phyloP scores from a whole-genome alignment of 2,888 invertebrate species.

The Polydrusus pterygomalis region DNA sequence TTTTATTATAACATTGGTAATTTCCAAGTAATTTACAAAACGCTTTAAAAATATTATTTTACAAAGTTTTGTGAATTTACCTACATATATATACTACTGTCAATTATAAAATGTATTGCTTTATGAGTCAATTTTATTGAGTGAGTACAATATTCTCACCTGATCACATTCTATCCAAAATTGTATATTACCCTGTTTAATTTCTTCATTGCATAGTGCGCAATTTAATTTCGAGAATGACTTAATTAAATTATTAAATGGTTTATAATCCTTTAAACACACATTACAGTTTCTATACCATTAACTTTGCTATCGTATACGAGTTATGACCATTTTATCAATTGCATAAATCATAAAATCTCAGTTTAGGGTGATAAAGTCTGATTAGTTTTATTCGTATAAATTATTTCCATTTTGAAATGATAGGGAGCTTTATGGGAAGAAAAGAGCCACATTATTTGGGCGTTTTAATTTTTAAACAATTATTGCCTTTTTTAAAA shows the following conservation, averaged over 20 bases:
- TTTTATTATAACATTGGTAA: too few species aligned
- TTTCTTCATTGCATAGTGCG: background rate
- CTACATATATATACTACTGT: too few species aligned
- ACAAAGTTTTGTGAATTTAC: too few species aligned
- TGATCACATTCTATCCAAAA: background rate
- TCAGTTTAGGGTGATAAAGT: conserved; percentile 21
- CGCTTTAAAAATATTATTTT: too few species aligned
- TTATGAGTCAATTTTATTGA: too few species aligned
- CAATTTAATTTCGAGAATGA: conserved; percentile 45
- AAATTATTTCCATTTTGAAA: background rate
- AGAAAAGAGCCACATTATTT: background rate
- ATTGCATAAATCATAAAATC: conserved; percentile 33
- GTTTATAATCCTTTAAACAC: conserved; percentile 59
- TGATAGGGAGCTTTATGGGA: background rate
- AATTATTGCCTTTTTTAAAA: too few species aligned
- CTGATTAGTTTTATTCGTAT: background rate
- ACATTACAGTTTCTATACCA: conserved; percentile 58
- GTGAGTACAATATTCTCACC: too few species aligned
- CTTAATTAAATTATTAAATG: conserved; percentile 61
- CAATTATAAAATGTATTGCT: too few species aligned
- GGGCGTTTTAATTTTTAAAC: background rate
- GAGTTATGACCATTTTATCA: conserved; percentile 32
- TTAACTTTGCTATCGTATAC: conserved; percentile 57
- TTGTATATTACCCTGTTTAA: background rate
- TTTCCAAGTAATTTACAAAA: too few species aligned